Evolutionary conservation across 2,888 invertebrate species (phyloP), one percentile per base, ranked within the genome.

Genomic region (Phalera bucephala): DNA sequence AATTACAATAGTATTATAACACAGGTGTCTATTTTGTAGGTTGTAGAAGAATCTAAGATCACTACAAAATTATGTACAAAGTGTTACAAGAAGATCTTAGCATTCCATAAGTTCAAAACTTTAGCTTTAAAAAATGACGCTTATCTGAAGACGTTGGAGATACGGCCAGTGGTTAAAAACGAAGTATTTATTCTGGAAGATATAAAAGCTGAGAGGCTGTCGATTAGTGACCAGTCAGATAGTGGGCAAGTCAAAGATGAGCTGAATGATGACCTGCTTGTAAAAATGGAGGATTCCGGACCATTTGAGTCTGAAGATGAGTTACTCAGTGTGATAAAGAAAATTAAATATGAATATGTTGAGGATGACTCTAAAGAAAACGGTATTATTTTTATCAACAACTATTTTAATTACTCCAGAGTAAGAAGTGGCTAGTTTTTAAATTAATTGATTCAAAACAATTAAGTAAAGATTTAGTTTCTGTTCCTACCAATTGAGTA

Each of bases 41-140:
- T 84, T 10, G 40, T 48, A 9, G 33, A 62, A 38, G 56, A 72
- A 26, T 57, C 70, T 14, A 72, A 66, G 43, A 27, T 68, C 7
- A 71, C 59, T 49, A 69, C 70, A 52, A 80, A 79, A 39, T 40
- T 86, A 26, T 87, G 87, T 63, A 27, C 56, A 36, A 71, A 75
- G 56, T 87, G 87, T 51, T 80, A 59, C 44, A 69, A 47, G 36
- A 82, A 78, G 58, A 63, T 82, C 15, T 31, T 77, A 36, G 52
- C 66, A 8, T 83, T 74, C 47, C 63, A 80, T 37, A 64, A 77
- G 43, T 87, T 86, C 44, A 87, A 87, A 57, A 42, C 50, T 11
- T 42, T 73, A 43, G 85, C 81, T 22, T 40, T 75, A 42, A 71
- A 72, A 52, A 83, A 62, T 54, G 74, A 86, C 46, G 40, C 50